Evolutionary conservation across 2,797 vertebrate species (phyloP).

Genomic region (Taenioides sp.): DNA sequence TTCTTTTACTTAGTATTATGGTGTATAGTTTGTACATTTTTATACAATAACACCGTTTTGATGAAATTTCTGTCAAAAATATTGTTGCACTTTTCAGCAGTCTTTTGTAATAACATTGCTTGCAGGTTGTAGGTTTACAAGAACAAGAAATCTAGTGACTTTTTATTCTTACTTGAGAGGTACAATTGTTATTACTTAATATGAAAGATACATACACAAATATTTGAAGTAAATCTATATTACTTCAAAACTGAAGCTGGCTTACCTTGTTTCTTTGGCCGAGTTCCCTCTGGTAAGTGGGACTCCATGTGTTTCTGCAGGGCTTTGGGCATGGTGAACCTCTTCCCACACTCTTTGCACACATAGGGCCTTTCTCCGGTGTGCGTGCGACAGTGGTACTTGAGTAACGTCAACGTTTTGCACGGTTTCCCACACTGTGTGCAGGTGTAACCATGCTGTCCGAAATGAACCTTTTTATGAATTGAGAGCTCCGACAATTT

Average conservation of each 20-base stretch:
- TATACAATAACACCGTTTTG: not conserved
- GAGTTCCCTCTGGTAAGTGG: constrained; percentile 61
- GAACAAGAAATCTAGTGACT: not conserved
- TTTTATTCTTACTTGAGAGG: not conserved
- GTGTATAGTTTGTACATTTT: not conserved
- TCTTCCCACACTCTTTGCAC: constrained; percentile 79
- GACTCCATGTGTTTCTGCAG: constrained; percentile 74
- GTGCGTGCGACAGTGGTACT: constrained; percentile 82
- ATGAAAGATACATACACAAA: not conserved
- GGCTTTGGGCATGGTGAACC: constrained; percentile 77
- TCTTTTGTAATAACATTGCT: too few species aligned
- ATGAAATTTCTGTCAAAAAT: too few species aligned
- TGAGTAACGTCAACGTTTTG: constrained; percentile 81
- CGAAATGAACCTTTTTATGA: constrained; percentile 80
- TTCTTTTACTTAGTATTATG: not conserved
- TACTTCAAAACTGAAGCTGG: not conserved
- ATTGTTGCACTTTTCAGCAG: too few species aligned
- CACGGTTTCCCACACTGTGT: constrained; percentile 79
- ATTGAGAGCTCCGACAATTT: constrained; percentile 75
- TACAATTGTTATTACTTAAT: not conserved
- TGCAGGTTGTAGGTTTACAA: too few species aligned
- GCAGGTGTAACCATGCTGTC: constrained; percentile 76
- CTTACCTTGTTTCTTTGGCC: constrained; percentile 60
- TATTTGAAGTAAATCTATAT: too few species aligned
- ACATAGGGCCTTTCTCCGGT: constrained; percentile 81